Conservation (phyloP, 2,113 vertebrate species). For the Neopipo cinnamomea region DNA sequence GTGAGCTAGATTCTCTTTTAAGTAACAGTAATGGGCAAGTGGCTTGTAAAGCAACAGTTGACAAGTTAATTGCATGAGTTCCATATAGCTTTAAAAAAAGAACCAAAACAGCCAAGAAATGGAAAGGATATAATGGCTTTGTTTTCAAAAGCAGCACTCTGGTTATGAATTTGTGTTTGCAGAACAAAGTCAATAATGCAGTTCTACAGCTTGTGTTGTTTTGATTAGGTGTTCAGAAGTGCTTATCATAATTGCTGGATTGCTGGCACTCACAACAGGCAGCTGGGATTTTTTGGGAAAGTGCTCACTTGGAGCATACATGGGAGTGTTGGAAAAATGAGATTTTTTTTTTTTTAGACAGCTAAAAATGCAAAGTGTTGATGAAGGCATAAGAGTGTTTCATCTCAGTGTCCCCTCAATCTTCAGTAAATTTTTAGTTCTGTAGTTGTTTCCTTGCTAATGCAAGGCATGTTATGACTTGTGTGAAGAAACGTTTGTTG, state of each 20-base stretch:
- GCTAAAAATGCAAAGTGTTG: background rate
- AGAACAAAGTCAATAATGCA: background rate
- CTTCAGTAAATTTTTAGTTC: background rate
- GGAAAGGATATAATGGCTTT: background rate
- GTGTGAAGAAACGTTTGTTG: background rate
- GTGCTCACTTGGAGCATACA: background rate
- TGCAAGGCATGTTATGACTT: background rate
- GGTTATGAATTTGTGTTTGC: background rate
- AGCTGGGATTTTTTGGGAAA: background rate
- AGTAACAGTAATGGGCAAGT: background rate
- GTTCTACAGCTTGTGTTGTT: background rate
- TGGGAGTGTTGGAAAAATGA: background rate
- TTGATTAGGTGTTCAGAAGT: constrained; percentile 42
- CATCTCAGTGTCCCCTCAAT: background rate
- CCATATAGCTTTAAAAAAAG: background rate
- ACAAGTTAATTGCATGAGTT: background rate
- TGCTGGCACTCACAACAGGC: background rate
- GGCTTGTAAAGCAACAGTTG: background rate
- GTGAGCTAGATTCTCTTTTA: background rate
- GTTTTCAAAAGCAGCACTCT: background rate
- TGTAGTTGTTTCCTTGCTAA: background rate
- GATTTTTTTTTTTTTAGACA: background rate
- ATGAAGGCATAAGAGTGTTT: background rate
- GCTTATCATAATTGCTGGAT: background rate
- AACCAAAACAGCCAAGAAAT: background rate